Evolutionary conservation across 2,888 invertebrate genomes (phyloP).

Genomic region (Aromia moschata): DNA sequence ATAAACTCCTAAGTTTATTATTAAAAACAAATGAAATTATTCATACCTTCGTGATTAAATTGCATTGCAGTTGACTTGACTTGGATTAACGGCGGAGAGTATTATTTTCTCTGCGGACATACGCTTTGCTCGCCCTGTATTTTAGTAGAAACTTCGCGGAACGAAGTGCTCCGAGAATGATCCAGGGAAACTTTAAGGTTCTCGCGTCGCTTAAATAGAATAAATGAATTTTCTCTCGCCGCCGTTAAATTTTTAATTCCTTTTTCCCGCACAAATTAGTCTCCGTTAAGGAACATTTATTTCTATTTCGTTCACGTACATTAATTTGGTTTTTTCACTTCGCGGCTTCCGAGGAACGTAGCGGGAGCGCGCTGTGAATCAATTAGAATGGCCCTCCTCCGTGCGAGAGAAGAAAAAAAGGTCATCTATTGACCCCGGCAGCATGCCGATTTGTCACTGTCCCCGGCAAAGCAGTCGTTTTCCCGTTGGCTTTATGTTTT

Average conservation of each 20-base stretch:
- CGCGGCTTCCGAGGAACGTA: conserved; percentile 26
- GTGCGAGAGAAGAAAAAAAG: conserved; percentile 19
- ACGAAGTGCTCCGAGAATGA: too few species aligned
- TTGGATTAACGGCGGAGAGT: too few species aligned
- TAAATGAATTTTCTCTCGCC: conserved; percentile 31
- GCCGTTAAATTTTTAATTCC: conserved; percentile 26
- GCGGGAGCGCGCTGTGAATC: conserved; percentile 30
- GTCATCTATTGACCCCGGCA: conserved; percentile 18
- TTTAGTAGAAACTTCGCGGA: too few species aligned
- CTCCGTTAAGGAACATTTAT: conserved; percentile 29
- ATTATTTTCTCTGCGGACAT: too few species aligned
- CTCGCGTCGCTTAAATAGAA: conserved; percentile 2
- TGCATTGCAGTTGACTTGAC: too few species aligned
- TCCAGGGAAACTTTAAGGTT: background rate
- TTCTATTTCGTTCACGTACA: conserved; percentile 36
- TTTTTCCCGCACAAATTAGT: conserved; percentile 30
- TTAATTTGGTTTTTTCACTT: conserved; percentile 37
- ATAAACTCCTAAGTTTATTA: too few species aligned
- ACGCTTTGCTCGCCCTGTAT: too few species aligned
- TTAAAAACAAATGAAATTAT: too few species aligned
- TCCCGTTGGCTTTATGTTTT: conserved; percentile 23
- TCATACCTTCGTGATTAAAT: too few species aligned
- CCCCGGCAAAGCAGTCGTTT: conserved; percentile 10
- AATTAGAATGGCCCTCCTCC: conserved; percentile 29
- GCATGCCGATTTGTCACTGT: conserved; percentile 26